Base-by-base conservation (phyloP, 2,888 invertebrate genomes). In the Plebejus argus region DNA sequence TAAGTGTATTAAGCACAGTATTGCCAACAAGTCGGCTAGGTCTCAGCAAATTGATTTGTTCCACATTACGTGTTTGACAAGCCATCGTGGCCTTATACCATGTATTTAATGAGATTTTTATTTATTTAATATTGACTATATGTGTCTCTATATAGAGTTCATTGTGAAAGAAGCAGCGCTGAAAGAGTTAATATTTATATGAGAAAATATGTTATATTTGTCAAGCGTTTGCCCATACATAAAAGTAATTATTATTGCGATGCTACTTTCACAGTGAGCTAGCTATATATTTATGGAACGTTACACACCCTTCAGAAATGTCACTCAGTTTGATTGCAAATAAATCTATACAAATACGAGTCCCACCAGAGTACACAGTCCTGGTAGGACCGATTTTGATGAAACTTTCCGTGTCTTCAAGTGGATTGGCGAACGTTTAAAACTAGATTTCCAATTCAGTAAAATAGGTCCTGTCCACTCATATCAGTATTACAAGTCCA, bases 11-110 rank as follows among this genome's bases (percentile, higher is more conserved):
- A 74, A 53, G 74, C 23, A 45, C 74, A 74, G 28, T 23, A 15
- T 74, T 49, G 53, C 28, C 74, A 74, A 49, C 45, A 20, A 72
- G 79, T 80, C 78, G 79, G 79, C 79, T 79, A 81, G 80, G 80
- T 82, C 80, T 80, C 79, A 78, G 80, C 79, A 80, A 81, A 81
- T 82, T 82, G 82, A 82, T 83, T 82, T 82, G 80, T 83, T 81
- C 81, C 80, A 82, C 79, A 83, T 81, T 81, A 79, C 80, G 78
- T 79, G 79, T 75, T 78, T 77, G 81, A 82, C 83, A 78, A 80
- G 79, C 79, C 80, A 81, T 82, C 82, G 81, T 81, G 81, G 78
- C 78, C 79, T 79, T 82, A 81, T 81, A 79, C 77, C 81, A 66
- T 18, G 28, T 20, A 66, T 58, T 20, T 20, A 56, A 58, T n/a